A percentile compares a stretch with the other conserved stretches of the same genome.
phyloP scores from a whole-genome alignment of 2,797 vertebrate species.

The Xenentodon cancila region DNA sequence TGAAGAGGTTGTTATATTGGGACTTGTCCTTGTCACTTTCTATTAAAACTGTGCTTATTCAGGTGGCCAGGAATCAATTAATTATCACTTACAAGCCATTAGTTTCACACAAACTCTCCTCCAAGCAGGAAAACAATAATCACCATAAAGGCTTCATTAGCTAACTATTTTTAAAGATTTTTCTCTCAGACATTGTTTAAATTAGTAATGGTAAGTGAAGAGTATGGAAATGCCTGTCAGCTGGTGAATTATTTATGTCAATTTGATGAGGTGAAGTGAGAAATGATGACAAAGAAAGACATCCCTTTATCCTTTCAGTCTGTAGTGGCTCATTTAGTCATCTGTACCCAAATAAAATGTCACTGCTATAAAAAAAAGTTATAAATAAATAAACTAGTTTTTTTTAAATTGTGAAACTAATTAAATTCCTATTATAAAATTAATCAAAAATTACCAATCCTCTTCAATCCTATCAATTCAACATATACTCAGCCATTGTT shows the following conservation, averaged over 20 bases:
- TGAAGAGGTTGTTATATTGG: slow-evolving; percentile 71
- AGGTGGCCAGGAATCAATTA: slow-evolving; percentile 88
- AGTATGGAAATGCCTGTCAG: slow-evolving; percentile 49
- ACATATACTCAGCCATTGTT: no score
- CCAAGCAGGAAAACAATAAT: slow-evolving; percentile 86
- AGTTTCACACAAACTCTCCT: slow-evolving; percentile 87
- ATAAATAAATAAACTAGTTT: no score
- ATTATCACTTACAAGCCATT: slow-evolving; percentile 83
- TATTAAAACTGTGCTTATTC: slow-evolving; percentile 90
- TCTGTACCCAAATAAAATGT: neutral
- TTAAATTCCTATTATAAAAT: no score
- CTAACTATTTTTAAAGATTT: slow-evolving; percentile 56
- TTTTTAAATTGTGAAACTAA: no score
- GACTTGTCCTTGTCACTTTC: slow-evolving; percentile 84
- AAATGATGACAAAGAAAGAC: slow-evolving; percentile 45
- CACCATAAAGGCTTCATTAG: slow-evolving; percentile 86
- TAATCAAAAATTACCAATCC: no score
- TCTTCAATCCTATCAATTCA: no score
- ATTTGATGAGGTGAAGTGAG: slow-evolving; percentile 46
- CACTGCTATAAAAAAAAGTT: neutral
- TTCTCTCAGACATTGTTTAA: slow-evolving; percentile 25
- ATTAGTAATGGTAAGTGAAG: slow-evolving; percentile 49
- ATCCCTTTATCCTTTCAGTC: slow-evolving; percentile 12
- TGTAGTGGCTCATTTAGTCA: slow-evolving; percentile 43
- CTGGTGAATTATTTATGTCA: slow-evolving; percentile 64